Evolutionary conservation across 2,888 invertebrate genomes (phyloP).

Genomic region (Brenthis daphne): DNA sequence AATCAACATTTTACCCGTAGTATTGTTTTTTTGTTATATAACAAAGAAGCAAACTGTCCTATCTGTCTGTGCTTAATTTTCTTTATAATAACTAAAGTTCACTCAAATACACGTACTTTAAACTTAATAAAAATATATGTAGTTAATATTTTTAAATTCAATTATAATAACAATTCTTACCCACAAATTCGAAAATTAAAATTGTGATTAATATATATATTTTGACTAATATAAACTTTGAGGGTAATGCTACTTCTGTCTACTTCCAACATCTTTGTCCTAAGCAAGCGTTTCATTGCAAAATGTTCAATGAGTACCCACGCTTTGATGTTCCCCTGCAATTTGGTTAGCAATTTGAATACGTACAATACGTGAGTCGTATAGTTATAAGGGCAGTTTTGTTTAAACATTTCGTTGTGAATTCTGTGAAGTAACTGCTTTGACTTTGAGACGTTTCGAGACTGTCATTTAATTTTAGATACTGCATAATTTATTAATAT

Average conservation of each 20-base stretch:
- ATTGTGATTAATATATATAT: neutral
- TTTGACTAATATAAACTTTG: too few species aligned
- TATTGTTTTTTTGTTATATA: too few species aligned
- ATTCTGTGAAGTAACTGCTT: neutral
- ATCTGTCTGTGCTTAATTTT: too few species aligned
- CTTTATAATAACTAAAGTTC: too few species aligned
- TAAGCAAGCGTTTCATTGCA: conserved; percentile 31
- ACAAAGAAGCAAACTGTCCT: too few species aligned
- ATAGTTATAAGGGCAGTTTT: conserved; percentile 18
- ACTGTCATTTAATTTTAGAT: conserved; percentile 2
- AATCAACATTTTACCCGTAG: too few species aligned
- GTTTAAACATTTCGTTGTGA: conserved; percentile 2
- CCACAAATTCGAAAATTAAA: neutral
- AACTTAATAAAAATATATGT: too few species aligned
- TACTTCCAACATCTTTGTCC: conserved; percentile 17
- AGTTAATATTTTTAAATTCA: too few species aligned
- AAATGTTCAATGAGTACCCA: conserved; percentile 31
- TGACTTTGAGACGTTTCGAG: neutral
- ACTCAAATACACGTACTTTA: too few species aligned
- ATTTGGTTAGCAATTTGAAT: conserved; percentile 32
- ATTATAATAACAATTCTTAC: neutral
- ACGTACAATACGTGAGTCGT: conserved; percentile 16
- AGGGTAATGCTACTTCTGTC: conserved; percentile 1
- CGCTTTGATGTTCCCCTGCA: conserved; percentile 33
- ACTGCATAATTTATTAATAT: too few species aligned